Evolutionary conservation across 2,113 vertebrate genomes (phyloP).

Genomic region (Cairina moschata): DNA sequence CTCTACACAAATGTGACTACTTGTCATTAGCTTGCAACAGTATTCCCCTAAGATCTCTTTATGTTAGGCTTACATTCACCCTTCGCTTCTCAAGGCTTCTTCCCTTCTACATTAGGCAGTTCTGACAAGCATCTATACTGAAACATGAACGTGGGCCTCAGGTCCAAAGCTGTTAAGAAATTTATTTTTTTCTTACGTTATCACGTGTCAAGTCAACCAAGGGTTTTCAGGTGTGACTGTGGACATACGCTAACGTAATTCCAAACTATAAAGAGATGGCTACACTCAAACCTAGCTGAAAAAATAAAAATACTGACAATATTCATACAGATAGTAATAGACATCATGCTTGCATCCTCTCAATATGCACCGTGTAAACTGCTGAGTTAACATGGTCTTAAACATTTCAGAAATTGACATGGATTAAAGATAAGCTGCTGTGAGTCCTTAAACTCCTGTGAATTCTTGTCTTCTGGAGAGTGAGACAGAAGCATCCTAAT

Average conservation of each 20-base stretch:
- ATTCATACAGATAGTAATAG: background rate
- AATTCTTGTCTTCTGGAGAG: constrained; percentile 47
- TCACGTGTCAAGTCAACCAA: background rate
- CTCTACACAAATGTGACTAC: background rate
- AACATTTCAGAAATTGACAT: constrained; percentile 3
- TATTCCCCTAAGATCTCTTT: background rate
- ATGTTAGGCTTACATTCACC: background rate
- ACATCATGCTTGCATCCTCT: background rate
- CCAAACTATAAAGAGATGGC: background rate
- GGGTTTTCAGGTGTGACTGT: background rate
- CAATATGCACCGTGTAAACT: background rate
- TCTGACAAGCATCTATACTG: background rate
- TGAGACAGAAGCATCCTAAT: constrained; percentile 7
- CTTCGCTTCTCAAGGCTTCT: background rate
- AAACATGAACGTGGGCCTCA: background rate
- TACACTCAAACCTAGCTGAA: background rate
- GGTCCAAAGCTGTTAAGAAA: background rate
- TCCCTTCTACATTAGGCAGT: background rate
- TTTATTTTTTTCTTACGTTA: background rate
- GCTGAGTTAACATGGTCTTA: background rate
- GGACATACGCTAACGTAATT: background rate
- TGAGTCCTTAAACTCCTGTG: constrained; percentile 10
- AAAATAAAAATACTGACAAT: background rate
- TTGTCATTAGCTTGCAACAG: background rate
- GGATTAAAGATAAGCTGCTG: constrained; percentile 57